Evolutionary conservation across 2,797 vertebrate species (phyloP).

Genomic region (Rhinoraja longicauda): DNA sequence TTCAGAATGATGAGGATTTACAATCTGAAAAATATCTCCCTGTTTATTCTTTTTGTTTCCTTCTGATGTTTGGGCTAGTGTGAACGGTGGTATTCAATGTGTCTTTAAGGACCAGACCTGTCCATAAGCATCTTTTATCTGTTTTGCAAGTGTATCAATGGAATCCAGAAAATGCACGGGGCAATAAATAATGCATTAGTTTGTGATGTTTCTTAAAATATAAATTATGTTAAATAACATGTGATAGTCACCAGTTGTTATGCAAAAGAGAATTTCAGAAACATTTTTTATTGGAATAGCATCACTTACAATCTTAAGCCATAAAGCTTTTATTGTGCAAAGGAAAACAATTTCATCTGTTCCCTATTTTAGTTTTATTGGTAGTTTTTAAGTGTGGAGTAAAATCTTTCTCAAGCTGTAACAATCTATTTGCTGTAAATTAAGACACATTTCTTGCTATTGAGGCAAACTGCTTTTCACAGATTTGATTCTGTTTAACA

Average conservation of each 20-base stretch:
- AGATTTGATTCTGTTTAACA: neutral
- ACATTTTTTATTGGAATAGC: neutral
- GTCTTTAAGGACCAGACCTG: neutral
- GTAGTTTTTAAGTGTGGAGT: neutral
- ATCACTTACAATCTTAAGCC: neutral
- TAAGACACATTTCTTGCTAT: neutral
- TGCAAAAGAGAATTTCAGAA: neutral
- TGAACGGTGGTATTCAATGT: too few relatives aligned
- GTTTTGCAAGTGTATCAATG: neutral
- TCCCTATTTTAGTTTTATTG: neutral
- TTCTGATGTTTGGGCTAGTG: neutral
- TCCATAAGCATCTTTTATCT: conserved; percentile 7
- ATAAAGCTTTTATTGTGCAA: neutral
- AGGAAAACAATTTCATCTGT: neutral
- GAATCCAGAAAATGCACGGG: neutral
- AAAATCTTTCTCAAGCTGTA: neutral
- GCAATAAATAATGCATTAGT: neutral
- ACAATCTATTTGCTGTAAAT: neutral
- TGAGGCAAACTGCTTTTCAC: neutral
- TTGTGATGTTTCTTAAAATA: neutral
- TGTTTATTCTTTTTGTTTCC: neutral
- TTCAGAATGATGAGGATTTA: conserved; percentile 20
- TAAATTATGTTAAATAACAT: neutral
- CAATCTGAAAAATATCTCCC: conserved; percentile 5
- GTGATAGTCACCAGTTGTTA: neutral